Base-by-base conservation (phyloP, 2,888 invertebrate species). In the Calameuta pallipes region DNA sequence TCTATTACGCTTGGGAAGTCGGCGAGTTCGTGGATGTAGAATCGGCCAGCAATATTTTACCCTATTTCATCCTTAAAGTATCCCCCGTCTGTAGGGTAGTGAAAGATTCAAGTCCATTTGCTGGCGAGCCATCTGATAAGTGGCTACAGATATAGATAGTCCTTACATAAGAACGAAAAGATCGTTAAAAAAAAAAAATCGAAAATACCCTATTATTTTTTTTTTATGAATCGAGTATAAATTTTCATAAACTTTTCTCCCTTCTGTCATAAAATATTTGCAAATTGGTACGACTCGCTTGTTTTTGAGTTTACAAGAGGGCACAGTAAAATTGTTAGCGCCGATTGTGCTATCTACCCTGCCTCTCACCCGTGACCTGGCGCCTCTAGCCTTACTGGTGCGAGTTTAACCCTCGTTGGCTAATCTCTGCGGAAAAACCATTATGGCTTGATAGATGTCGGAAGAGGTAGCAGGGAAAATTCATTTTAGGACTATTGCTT, bases 31-130 rank as follows among this genome's bases (percentile, higher is more conserved):
- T 77, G 80, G 84, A 86, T 84, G 84, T 84, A 84, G 84, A 82
- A 83, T 84, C 76, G 81, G 79, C 82, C 70, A 12, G 83, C 80
- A 85, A 86, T 86, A 87, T 85, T 86, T 87, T 83, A 87, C 82
- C 70, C 34, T n/a, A 75, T 75, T 69, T 70, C 69, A 74, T 68
- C 81, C 76, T 78, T 41, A 81, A 80, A 80, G 69, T 69, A 75
- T 37, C 75, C 73, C 41, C 41, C 33, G 41, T 74, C 76, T 73
- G 69, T 74, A 74, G 69, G 75, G 37, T 56, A 68, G 79, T 77
- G 68, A 76, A 80, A 79, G 81, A 84, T 83, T 76, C 78, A 73
- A 83, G 76, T 79, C 81, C 82, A 82, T 83, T 85, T 82, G 81
- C 77, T 80, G 75, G 33, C 78, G 69, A 80, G 71, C 76, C 82